Percentiles rank a stretch among this genome's conserved stretches.
These are phyloP conservation scores for Drosophila busckii DNA, from an alignment of 1,140 invertebrate genomes.

Conservation along the genomic window DNA sequence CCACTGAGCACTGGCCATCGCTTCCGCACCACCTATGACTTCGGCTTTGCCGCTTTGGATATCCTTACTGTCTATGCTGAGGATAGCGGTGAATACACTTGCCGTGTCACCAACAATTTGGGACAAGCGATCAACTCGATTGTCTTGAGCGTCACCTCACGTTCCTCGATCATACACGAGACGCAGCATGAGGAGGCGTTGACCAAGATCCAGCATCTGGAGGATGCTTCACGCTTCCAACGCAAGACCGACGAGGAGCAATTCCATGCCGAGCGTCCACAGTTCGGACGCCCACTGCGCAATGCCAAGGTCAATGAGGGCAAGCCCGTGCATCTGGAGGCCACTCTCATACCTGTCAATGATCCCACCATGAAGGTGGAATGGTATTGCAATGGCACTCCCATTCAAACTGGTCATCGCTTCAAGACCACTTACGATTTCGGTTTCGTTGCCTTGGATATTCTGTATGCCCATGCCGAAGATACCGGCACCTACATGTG, in stretches of 20 bases:
- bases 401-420: slow-evolving; percentile 92
- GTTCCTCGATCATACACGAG: slow-evolving; percentile 92
- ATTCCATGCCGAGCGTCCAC: slow-evolving; percentile 89
- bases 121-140: slow-evolving; percentile 90
- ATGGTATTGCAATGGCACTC: slow-evolving; percentile 95
- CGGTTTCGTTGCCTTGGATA: slow-evolving; percentile 96
- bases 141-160: slow-evolving; percentile 89
- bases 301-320: slow-evolving; percentile 92
- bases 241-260: slow-evolving; percentile 86
- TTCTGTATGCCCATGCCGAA: slow-evolving; percentile 97
- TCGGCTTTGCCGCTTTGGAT: slow-evolving; percentile 96
- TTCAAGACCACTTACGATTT: slow-evolving; percentile 97
- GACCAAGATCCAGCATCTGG: slow-evolving; percentile 94
- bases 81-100: slow-evolving; percentile 95
- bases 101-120: slow-evolving; percentile 91
- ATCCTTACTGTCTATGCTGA: slow-evolving; percentile 95
- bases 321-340: slow-evolving; percentile 95
- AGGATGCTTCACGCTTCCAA: slow-evolving; percentile 90
- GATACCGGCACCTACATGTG: slow-evolving; percentile 97
- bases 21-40: slow-evolving; percentile 95
- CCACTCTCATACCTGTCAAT: slow-evolving; percentile 95
- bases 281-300: slow-evolving; percentile 92
- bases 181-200: slow-evolving; percentile 96
- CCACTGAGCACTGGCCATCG: slow-evolving; percentile 94
- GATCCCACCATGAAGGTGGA: slow-evolving; percentile 97